Conservation (phyloP, 2,888 invertebrate species). For the Drosophila dives region DNA sequence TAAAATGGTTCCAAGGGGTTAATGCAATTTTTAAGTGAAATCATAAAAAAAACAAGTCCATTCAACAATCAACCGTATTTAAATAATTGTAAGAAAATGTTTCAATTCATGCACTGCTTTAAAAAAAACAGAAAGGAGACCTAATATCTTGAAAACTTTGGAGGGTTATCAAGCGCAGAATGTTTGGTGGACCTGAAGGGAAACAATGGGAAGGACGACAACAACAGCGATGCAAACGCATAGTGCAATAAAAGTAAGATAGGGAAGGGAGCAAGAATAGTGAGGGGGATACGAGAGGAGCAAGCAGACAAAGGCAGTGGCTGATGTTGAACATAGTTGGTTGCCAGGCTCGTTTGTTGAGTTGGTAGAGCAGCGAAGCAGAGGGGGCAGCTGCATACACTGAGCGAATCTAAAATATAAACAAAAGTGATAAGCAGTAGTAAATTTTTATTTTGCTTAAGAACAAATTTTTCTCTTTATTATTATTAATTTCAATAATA, state of each 20-base stretch:
- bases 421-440: not conserved
- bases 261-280: not conserved
- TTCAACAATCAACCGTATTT: not conserved
- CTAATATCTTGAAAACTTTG: not conserved
- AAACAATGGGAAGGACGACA: conserved; percentile 49
- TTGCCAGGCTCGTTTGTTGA: conserved; percentile 41
- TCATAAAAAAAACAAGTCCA: not conserved
- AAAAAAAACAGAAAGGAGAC: not conserved
- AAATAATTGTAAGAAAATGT: conserved; percentile 1
- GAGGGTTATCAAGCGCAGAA: conserved; percentile 43
- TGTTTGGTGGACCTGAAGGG: conserved; percentile 64
- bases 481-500: no score
- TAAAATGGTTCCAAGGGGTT: not conserved
- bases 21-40: not conserved
- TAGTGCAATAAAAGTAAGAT: conserved; percentile 31
- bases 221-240: conserved; percentile 44
- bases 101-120: not conserved
- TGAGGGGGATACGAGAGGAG: conserved; percentile 14
- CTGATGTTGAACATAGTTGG: conserved; percentile 69
- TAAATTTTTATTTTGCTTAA: not conserved
- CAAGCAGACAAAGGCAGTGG: conserved; percentile 50
- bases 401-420: not conserved
- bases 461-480: not conserved
- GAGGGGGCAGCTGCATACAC: conserved; percentile 12
- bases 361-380: not conserved